phyloP scores from a whole-genome alignment of 2,797 vertebrate genomes.

The Megalops cyprinoides region DNA sequence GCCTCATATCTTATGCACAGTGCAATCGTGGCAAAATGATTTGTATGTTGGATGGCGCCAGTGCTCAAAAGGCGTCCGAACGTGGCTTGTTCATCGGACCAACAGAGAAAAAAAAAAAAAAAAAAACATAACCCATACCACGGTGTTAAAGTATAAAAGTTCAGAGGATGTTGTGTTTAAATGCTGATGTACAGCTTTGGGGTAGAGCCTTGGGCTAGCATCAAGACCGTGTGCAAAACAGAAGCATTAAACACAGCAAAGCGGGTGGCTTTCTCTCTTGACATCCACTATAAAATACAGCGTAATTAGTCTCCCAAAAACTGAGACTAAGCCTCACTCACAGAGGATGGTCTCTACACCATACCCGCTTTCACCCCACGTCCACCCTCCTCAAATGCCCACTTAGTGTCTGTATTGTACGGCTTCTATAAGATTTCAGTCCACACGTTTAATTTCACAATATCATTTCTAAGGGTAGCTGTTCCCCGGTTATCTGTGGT shows the following conservation, averaged over 20 bases:
- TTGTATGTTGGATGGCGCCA: neutral
- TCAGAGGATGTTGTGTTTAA: conserved; percentile 25
- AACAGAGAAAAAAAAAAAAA: conserved; percentile 10
- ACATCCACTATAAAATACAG: conserved; percentile 1
- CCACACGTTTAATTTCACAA: conserved; percentile 22
- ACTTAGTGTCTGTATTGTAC: no score
- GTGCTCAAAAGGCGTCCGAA: neutral
- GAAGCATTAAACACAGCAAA: neutral
- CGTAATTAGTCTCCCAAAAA: conserved; percentile 11
- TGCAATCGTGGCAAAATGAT: conserved; percentile 19
- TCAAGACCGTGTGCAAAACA: conserved; percentile 36
- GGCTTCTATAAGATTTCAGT: conserved; percentile 14
- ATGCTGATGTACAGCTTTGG: conserved; percentile 28
- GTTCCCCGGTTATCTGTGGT: neutral
- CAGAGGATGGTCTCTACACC: conserved; percentile 20
- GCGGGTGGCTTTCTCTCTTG: neutral
- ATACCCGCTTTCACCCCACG: conserved; percentile 17
- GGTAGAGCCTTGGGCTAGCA: conserved; percentile 22
- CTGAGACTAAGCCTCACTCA: neutral
- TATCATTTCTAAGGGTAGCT: neutral
- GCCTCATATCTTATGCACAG: conserved; percentile 12
- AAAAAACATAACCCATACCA: neutral
- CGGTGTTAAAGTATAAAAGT: conserved; percentile 3
- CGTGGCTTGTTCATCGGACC: neutral
- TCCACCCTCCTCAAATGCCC: conserved; percentile 7